Base-by-base conservation (phyloP, 2,888 invertebrate species). In the Horisme vitalbata region DNA sequence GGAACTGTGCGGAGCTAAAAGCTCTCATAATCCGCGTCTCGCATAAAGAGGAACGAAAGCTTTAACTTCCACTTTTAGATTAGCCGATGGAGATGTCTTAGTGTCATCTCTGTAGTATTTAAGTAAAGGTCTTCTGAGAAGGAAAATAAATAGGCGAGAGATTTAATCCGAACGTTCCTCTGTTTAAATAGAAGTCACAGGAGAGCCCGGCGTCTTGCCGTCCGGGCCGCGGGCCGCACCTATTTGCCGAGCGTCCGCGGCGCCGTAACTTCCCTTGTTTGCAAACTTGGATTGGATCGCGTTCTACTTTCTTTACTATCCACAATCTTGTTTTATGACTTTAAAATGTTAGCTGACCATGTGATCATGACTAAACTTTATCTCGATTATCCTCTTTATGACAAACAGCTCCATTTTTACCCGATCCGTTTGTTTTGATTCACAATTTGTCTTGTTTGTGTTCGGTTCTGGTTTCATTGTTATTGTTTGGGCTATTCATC, bases 241-340 rank as follows among this genome's bases (percentile, higher is more conserved):
- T 83, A 81, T 84, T 83, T 83, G 79, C 80, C 69, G 72, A 77
- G 79, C 72, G 55, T 60, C 61, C 71, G 65, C 67, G 73, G 64
- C 64, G 50, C 73, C 77, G 72, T 83, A 86, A 89, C 86, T 85
- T 85, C 83, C 79, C 88, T 88, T 89, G 86, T 89, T 89, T 89
- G 85, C 85, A 79, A 87, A 89, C 85, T 88, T 75, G 76, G 88
- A 89, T 88, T 89, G 88, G 85, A 85, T 87, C 75, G 82, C 80
- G 85, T 74, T 81, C 86, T 79, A 85, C 83, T 87, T 86, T 87
- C 81, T 72, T 72, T 71, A 77, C 79, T 78, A 82, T 82, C 79
- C 82, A 82, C 81, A 82, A 84, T 85, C 78, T 83, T 84, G 76
- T 87, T 84, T 87, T 85, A 86, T 83, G 83, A 79, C 84, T 87